A percentile compares a stretch with the other conserved stretches of the same genome.
phyloP scores from a whole-genome alignment of 2,113 vertebrate species.

The Chloropsis hardwickii region DNA sequence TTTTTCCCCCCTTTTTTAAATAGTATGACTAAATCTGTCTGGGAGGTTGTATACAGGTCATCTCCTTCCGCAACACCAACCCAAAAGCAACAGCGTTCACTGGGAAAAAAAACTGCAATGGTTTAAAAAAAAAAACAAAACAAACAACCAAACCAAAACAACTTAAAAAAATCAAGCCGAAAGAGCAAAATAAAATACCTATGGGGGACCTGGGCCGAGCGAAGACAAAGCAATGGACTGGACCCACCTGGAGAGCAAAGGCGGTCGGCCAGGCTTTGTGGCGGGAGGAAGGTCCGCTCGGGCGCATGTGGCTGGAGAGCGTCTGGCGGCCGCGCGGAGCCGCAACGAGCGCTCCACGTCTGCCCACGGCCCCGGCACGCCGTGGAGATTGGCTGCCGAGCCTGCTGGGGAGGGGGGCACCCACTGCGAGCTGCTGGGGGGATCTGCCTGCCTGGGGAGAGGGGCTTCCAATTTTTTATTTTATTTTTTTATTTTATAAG shows the following conservation, averaged over 20 bases:
- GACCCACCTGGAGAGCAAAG: constrained; percentile 76
- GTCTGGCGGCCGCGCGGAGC: constrained; percentile 25
- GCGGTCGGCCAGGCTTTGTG: constrained; percentile 14
- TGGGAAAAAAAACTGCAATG: neutral
- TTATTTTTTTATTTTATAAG: constrained; percentile 38
- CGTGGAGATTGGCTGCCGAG: constrained; percentile 65
- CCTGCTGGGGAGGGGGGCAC: neutral
- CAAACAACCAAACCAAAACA: neutral
- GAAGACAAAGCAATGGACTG: constrained; percentile 65
- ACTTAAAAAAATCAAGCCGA: neutral
- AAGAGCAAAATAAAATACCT: neutral
- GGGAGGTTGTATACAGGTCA: neutral
- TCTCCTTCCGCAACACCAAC: neutral
- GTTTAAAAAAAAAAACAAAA: neutral
- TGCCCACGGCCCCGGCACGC: constrained; percentile 68
- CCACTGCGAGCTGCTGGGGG: neutral
- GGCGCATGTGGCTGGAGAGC: constrained; percentile 62
- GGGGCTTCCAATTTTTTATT: neutral
- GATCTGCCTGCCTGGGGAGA: neutral
- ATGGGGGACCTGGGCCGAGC: constrained; percentile 40
- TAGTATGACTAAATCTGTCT: neutral
- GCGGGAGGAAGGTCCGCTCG: constrained; percentile 44
- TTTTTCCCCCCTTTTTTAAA: accelerated
- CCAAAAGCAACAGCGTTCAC: neutral
- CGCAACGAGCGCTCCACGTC: constrained; percentile 58